These are phyloP conservation scores for Phalacrocorax pelagicus DNA, from an alignment of 2,113 vertebrate genomes.

Conservation along the genomic window DNA sequence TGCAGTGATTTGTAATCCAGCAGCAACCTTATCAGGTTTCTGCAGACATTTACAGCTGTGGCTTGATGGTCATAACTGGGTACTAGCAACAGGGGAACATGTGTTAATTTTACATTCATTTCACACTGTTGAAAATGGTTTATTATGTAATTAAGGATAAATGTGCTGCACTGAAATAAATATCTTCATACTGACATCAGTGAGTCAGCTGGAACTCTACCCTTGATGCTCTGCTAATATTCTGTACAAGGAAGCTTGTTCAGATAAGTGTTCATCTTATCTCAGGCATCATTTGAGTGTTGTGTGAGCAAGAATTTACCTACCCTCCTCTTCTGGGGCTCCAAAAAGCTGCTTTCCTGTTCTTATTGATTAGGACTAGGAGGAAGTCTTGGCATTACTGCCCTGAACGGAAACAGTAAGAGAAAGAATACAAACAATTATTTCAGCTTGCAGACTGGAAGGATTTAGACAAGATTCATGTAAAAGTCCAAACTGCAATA, in stretches of 20 bases:
- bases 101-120: neutral
- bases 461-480: neutral
- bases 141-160: neutral
- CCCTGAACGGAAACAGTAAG: neutral
- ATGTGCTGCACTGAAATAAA: neutral
- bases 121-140: neutral
- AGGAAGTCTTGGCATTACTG: neutral
- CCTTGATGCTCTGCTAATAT: neutral
- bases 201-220: neutral
- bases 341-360: neutral
- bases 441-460: neutral
- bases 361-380: neutral
- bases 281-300: neutral
- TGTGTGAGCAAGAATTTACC: neutral
- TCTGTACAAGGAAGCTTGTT: neutral
- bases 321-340: neutral
- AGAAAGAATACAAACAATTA: neutral
- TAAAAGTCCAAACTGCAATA: neutral
- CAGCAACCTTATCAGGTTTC: neutral
- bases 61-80: neutral
- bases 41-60: neutral
- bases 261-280: neutral
- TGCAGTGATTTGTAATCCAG: neutral
- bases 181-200: neutral
- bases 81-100: neutral